Percentiles rank a stretch among this genome's conserved stretches.
phyloP scores from a whole-genome alignment of 2,888 invertebrate species.

The Artemia sinica region DNA sequence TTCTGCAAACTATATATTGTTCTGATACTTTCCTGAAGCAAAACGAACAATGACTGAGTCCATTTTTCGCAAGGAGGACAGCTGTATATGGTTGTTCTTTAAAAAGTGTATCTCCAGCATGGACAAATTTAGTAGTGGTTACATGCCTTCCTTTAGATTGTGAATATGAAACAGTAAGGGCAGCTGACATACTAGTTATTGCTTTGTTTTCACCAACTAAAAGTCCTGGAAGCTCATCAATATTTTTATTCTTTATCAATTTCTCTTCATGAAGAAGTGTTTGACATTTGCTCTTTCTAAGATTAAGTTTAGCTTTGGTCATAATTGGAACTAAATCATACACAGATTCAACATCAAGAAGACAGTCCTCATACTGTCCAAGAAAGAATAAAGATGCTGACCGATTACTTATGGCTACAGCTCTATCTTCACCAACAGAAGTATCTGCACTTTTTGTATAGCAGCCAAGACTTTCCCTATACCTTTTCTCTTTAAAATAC shows the following conservation, averaged over 20 bases:
- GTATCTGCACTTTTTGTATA: slow-evolving; percentile 16
- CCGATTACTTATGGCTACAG: slow-evolving; percentile 20
- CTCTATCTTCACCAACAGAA: slow-evolving; percentile 5
- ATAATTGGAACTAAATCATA: slow-evolving; percentile 14
- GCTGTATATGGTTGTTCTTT: slow-evolving; percentile 63
- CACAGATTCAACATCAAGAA: slow-evolving; percentile 16
- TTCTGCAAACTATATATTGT: slow-evolving; percentile 41
- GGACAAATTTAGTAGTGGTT: slow-evolving; percentile 40
- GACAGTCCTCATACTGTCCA: slow-evolving; percentile 18
- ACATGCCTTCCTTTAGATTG: slow-evolving; percentile 47
- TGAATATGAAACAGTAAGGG: slow-evolving; percentile 31
- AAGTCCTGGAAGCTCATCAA: slow-evolving; percentile 14
- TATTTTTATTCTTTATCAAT: not conserved
- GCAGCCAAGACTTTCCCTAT: slow-evolving; percentile 13
- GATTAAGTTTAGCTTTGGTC: slow-evolving; percentile 17
- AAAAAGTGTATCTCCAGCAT: slow-evolving; percentile 53
- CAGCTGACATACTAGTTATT: slow-evolving; percentile 28
- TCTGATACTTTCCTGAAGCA: slow-evolving; percentile 41
- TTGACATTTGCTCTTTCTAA: slow-evolving; percentile 16
- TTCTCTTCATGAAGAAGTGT: slow-evolving; percentile 1
- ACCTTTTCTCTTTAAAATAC: slow-evolving; percentile 16
- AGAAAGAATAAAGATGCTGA: slow-evolving; percentile 21
- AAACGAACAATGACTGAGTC: slow-evolving; percentile 46
- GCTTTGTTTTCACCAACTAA: slow-evolving; percentile 17
- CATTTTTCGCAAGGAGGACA: slow-evolving; percentile 42